Evolutionary conservation across 2,113 vertebrate species (phyloP), one percentile per base, ranked within the genome.

Genomic region (Hippoglossus stenolepis): DNA sequence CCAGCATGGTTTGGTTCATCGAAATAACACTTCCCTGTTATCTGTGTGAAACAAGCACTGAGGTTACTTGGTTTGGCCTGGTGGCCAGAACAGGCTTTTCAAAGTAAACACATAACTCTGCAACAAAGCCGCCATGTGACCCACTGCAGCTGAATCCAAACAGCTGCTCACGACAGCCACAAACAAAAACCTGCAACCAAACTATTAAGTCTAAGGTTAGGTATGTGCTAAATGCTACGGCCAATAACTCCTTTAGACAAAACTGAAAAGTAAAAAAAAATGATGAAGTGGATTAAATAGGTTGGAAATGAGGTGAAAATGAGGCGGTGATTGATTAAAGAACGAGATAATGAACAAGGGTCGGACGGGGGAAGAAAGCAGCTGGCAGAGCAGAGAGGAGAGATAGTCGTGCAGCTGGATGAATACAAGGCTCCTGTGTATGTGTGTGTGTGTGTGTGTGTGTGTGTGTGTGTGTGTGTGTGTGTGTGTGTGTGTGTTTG

Each of bases 381-480:
- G 80, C 70, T 89, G 82, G 85, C 77, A 73, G 58, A 67, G 83
- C 72, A 78, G 60, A 71, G 65, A 83, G 63, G 70, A 83, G 77
- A 88, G 91, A 91, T 65, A 84, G 88, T 77, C 68, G 73, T 70
- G 80, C 89, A 90, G 90, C 90, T 92, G 90, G 91, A 87, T 84
- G 88, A 84, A 91, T 62, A 93, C 86, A 92, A 90, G 89, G 87
- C 83, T 38, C 75, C 84, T 89, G 90, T 92, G 91, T 90, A 71
- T 66, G 70, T 51, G 28, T 57, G 65, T 73, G 49, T 71, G 77
- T 91, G 89, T 90, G 73, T 28, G 28, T 28, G 28, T 5, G 28
- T 28, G 28, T 28, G 28, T 28, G 24, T 90, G 73, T 65, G 63
- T 60, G 51, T 60, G 53, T 31, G 56, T 31, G 70, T 58, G 59